These are phyloP conservation scores for Poecilia picta DNA, from an alignment of 2,797 vertebrate genomes.

Conservation along the genomic window DNA sequence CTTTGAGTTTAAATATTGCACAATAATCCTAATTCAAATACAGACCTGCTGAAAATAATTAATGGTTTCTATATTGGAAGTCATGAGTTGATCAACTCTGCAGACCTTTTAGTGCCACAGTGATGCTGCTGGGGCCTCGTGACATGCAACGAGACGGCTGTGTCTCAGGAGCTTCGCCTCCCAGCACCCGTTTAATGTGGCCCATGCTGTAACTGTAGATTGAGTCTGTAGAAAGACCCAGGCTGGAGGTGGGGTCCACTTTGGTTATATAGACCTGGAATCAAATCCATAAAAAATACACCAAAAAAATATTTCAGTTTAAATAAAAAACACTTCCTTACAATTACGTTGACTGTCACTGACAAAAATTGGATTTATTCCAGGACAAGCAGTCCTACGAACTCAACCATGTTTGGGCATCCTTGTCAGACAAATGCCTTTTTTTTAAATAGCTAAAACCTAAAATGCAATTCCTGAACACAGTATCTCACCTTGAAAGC, in stretches of 20 bases:
- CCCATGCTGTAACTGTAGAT: conserved; percentile 94
- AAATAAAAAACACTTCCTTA: neutral
- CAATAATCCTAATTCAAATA: neutral
- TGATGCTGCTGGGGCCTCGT: conserved; percentile 83
- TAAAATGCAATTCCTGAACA: conserved; percentile 5
- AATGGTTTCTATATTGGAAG: neutral
- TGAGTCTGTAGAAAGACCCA: conserved; percentile 93
- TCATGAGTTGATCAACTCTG: neutral
- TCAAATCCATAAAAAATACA: conserved; percentile 18
- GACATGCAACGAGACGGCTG: conserved; percentile 88
- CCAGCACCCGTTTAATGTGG: conserved; percentile 89
- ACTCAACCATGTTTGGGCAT: neutral
- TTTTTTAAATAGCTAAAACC: conserved; percentile 19
- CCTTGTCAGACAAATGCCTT: too few species aligned
- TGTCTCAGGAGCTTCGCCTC: conserved; percentile 87
- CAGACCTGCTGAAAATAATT: neutral
- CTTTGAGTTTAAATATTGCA: conserved; percentile 9
- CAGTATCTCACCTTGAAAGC: conserved; percentile 88
- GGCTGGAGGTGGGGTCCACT: conserved; percentile 91
- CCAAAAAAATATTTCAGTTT: neutral
- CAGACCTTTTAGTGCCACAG: conserved; percentile 92
- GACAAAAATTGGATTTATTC: neutral
- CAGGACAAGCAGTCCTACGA: neutral
- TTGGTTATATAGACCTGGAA: conserved; percentile 92
- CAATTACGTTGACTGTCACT: fast-evolving